Evolutionary conservation across 1,140 invertebrate genomes (phyloP).

Genomic region (Nasonia vitripennis): DNA sequence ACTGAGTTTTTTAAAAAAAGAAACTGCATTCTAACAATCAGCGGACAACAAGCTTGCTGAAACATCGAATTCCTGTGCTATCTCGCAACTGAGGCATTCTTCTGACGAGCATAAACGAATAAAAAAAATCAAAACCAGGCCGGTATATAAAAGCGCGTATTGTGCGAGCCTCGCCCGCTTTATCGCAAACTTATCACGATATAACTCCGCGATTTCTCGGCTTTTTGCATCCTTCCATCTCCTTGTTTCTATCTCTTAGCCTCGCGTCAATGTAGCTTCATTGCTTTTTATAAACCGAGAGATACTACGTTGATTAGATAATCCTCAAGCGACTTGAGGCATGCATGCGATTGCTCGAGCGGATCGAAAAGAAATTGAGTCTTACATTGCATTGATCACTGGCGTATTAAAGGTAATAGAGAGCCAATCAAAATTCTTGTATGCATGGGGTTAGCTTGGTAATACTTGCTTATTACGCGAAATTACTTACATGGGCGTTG

Average conservation of each 20-base stretch:
- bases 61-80: not conserved
- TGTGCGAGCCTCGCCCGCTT: not conserved
- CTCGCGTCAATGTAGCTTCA: not conserved
- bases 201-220: not conserved
- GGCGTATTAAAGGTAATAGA: not conserved
- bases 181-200: not conserved
- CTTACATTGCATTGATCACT: not conserved
- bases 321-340: not conserved
- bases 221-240: not conserved
- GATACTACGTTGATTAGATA: constrained; percentile 6
- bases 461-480: not conserved
- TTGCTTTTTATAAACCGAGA: not conserved
- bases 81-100: not conserved
- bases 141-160: not conserved
- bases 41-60: not conserved
- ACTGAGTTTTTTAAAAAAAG: no score
- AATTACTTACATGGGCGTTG: no score
- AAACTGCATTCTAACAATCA: no score
- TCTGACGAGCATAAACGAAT: not conserved
- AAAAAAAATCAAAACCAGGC: not conserved
- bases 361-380: not conserved
- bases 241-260: not conserved
- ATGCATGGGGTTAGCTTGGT: not conserved
- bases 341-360: not conserved
- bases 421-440: not conserved